Evolutionary conservation across 2,888 invertebrate species (phyloP), one percentile per base, ranked within the genome.

Genomic region (Caenorhabditis auriculariae): DNA sequence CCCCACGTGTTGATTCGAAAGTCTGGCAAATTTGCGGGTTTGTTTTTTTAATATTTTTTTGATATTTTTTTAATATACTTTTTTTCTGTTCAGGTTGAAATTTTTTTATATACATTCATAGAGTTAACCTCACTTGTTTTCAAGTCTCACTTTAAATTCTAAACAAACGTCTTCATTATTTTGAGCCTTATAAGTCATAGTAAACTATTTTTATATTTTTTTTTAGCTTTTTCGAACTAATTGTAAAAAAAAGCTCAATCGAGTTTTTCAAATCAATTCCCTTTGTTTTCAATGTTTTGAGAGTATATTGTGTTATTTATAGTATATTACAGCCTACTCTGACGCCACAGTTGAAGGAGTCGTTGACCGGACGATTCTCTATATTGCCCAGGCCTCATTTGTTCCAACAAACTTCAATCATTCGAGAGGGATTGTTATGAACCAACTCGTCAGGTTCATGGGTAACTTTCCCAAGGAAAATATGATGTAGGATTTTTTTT

Each of bases 1-100:
- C 79, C 78, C 1, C 80, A 78, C 45, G 77, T 80, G 3, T 52
- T 78, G 28, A 76, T 78, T 7, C 32, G 76, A 29, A 78, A 78
- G 48, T 76, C 75, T 38, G 69, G 76, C 23, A 75, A 76, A 49
- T 78, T 76, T 42, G 72, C 75, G 2, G 77, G 76, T 76, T 46
- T 38, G 52, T 29, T 37, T 29, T 24, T n/a, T 23, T 23, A 32
- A n/a, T n/a, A n/a, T n/a, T n/a, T n/a, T n/a, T n/a, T n/a, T n/a
- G n/a, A n/a, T n/a, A n/a, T n/a, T n/a, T n/a, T n/a, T n/a, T n/a
- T n/a, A n/a, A n/a, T n/a, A n/a, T n/a, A n/a, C n/a, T n/a, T n/a
- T n/a, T n/a, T n/a, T n/a, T n/a, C n/a, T n/a, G n/a, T n/a, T n/a
- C n/a, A n/a, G n/a, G n/a, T n/a, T n/a, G n/a, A n/a, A n/a, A n/a